These are phyloP conservation scores for Anoplopoma fimbria DNA, from an alignment of 2,113 vertebrate species.

Conservation along the genomic window DNA sequence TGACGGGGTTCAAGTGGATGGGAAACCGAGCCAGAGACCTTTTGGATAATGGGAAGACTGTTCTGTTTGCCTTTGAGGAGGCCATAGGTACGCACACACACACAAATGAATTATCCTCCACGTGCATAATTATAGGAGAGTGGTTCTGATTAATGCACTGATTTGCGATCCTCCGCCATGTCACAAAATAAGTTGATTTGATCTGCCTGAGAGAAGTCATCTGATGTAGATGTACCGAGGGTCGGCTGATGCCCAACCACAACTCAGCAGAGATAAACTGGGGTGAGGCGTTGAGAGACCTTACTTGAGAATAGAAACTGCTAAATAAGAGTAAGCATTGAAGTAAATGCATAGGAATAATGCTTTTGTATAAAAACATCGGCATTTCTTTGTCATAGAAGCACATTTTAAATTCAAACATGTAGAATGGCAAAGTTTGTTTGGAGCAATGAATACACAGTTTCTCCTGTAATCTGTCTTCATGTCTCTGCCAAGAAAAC, in stretches of 20 bases:
- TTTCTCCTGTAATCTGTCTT: neutral
- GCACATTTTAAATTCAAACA: neutral
- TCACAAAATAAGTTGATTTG: constrained; percentile 1
- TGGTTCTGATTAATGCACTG: neutral
- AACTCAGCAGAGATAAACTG: neutral
- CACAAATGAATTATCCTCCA: neutral
- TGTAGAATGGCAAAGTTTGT: too few species aligned
- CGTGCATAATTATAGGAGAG: neutral
- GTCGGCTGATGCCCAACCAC: neutral
- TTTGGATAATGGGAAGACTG: constrained; percentile 90
- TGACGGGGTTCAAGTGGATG: constrained; percentile 99
- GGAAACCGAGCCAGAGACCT: constrained; percentile 94
- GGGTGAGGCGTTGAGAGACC: neutral
- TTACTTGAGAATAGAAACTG: neutral
- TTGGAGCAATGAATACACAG: neutral
- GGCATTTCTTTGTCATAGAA: too few species aligned
- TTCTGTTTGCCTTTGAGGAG: constrained; percentile 98
- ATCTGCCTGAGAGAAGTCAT: constrained; percentile 2
- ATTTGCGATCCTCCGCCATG: neutral
- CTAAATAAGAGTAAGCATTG: too few species aligned
- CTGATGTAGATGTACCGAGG: neutral
- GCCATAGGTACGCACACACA: constrained; percentile 90
- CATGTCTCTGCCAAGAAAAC: too few species aligned
- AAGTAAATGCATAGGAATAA: too few species aligned
- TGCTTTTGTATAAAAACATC: too few species aligned